phyloP scores from a whole-genome alignment of 2,797 vertebrate genomes.

The Ctenochaetus hawaiiensis region DNA sequence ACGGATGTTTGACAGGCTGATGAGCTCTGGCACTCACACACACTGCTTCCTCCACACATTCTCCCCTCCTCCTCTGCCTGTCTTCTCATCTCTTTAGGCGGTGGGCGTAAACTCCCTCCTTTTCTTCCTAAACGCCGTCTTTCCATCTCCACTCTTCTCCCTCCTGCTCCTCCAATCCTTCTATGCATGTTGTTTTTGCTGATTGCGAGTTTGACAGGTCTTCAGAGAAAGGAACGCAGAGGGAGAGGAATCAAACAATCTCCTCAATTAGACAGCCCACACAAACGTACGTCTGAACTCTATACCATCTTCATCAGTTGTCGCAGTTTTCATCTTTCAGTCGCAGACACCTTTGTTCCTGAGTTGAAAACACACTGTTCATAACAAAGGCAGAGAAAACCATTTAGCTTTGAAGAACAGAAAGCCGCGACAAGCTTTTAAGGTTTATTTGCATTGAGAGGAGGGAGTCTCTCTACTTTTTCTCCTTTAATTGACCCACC shows the following conservation, averaged over 20 bases:
- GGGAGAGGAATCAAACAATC: slow-evolving; percentile 78
- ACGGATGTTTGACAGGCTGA: slow-evolving; percentile 79
- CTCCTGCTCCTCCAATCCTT: slow-evolving; percentile 53
- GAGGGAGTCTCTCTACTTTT: slow-evolving; percentile 62
- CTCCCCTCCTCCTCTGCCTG: slow-evolving; percentile 62
- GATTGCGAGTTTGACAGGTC: slow-evolving; percentile 77
- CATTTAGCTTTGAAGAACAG: slow-evolving; percentile 79
- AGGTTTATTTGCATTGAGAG: slow-evolving; percentile 77
- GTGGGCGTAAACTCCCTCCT: slow-evolving; percentile 72
- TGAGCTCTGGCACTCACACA: slow-evolving; percentile 65
- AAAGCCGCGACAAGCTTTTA: slow-evolving; percentile 72
- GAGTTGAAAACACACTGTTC: slow-evolving; percentile 77
- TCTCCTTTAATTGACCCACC: slow-evolving; percentile 71
- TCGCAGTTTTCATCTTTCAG: slow-evolving; percentile 69
- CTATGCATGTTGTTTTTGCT: slow-evolving; percentile 59
- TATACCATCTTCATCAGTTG: slow-evolving; percentile 73
- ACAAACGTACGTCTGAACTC: slow-evolving; percentile 72
- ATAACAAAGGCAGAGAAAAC: slow-evolving; percentile 74
- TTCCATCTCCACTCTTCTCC: slow-evolving; percentile 27
- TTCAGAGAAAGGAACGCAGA: slow-evolving; percentile 66
- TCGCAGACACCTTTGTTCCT: slow-evolving; percentile 78
- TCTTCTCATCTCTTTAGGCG: slow-evolving; percentile 73
- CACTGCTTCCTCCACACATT: slow-evolving; percentile 66
- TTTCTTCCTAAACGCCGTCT: slow-evolving; percentile 69
- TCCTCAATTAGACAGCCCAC: slow-evolving; percentile 79